A percentile compares a stretch with the other conserved stretches of the same genome.
phyloP scores from a whole-genome alignment of 2,113 vertebrate species.

The Boulengerochromis microlepis region DNA sequence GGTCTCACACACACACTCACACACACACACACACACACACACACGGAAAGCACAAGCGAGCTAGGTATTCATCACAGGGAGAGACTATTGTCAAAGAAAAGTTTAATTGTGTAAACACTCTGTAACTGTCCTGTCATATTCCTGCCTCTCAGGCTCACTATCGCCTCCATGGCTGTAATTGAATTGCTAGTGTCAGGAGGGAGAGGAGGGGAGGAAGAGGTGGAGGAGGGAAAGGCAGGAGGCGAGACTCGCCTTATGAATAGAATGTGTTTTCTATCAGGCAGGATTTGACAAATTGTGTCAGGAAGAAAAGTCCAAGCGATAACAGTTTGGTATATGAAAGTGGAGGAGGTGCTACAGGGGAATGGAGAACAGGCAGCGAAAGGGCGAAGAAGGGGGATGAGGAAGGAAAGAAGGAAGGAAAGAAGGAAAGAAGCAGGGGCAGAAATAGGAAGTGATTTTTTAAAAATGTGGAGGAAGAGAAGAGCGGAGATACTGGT shows the following conservation, averaged over 20 bases:
- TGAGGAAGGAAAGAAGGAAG: not conserved
- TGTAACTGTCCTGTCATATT: slow-evolving; percentile 99
- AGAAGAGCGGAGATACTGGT: not conserved
- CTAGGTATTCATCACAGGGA: slow-evolving; percentile 84
- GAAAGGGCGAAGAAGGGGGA: not conserved
- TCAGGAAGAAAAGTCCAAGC: slow-evolving; percentile 77
- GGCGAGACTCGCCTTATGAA: slow-evolving; percentile 86
- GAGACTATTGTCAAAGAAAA: slow-evolving; percentile 88
- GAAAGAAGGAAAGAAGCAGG: not conserved
- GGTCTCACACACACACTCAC: slow-evolving; percentile 60
- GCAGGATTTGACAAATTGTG: slow-evolving; percentile 92
- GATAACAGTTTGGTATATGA: slow-evolving; percentile 91
- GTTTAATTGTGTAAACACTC: slow-evolving; percentile 99
- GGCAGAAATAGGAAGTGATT: not conserved
- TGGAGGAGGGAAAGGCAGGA: not conserved
- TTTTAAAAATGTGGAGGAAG: not conserved
- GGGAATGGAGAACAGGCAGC: not conserved
- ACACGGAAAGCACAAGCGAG: slow-evolving; percentile 52
- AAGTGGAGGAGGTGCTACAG: slow-evolving; percentile 25
- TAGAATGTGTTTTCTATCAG: slow-evolving; percentile 96
- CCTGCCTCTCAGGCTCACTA: slow-evolving; percentile 89
- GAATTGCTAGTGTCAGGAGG: slow-evolving; percentile 83
- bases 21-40: slow-evolving; percentile 20
- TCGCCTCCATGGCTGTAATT: slow-evolving; percentile 90
- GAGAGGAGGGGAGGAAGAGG: slow-evolving; percentile 23